Evolutionary conservation across 2,888 invertebrate genomes (phyloP).

Genomic region (Chymomyza caudatula): DNA sequence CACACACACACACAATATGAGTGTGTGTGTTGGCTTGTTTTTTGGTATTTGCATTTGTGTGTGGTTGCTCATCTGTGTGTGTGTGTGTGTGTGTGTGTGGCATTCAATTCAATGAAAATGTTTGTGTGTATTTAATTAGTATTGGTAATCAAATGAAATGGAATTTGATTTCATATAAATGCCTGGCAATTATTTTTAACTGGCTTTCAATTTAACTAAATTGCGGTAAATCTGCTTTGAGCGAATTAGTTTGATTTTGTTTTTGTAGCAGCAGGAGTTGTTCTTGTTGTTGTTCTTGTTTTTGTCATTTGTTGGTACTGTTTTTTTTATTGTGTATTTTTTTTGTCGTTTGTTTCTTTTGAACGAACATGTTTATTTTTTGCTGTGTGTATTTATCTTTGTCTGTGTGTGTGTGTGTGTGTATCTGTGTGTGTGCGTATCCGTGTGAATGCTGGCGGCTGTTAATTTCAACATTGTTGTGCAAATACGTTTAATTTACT

Average conservation of each 20-base stretch:
- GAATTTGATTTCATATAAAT: conserved; percentile 41
- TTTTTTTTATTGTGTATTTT: neutral
- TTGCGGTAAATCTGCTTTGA: conserved; percentile 58
- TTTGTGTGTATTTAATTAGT: conserved; percentile 58
- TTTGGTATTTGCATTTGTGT: neutral
- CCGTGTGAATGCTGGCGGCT: neutral
- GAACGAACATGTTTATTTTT: neutral
- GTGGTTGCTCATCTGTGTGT: neutral
- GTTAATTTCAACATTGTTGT: neutral
- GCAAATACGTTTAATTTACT: neutral
- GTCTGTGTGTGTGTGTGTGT: neutral
- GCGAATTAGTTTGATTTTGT: neutral
- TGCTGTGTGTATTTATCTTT: neutral
- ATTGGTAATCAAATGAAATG: conserved; percentile 54
- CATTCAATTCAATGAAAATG: neutral
- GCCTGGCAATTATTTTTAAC: conserved; percentile 52
- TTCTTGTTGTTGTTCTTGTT: neutral
- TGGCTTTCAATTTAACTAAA: conserved; percentile 43
- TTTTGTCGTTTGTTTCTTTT: neutral
- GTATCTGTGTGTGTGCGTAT: neutral
- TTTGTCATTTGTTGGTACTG: neutral
- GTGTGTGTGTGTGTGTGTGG: neutral
- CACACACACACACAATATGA: neutral
- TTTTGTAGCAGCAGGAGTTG: too few relatives aligned
- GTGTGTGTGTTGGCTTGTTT: conserved; percentile 36